A percentile compares a stretch with the other conserved stretches of the same genome.
phyloP scores from a whole-genome alignment of 1,140 invertebrate species.

The Idris sp. region DNA sequence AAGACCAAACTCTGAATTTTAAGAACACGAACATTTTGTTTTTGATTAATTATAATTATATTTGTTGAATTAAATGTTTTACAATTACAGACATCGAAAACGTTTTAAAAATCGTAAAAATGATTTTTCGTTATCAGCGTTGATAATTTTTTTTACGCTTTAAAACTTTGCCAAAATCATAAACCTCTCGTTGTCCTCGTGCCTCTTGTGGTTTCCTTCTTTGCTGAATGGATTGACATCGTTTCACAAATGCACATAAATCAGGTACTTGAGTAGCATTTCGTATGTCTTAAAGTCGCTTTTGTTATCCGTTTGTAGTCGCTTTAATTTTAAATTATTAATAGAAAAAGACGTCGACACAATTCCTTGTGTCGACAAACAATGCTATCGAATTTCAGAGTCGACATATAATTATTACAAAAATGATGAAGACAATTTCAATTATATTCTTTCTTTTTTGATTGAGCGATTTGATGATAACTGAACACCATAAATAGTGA shows the following conservation, averaged over 20 bases:
- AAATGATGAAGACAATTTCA: not conserved
- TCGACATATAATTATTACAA: conserved; percentile 14
- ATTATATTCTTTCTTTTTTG: not conserved
- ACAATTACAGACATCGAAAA: conserved; percentile 24
- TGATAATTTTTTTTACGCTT: not conserved
- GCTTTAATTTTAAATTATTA: conserved; percentile 13
- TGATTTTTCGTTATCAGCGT: conserved; percentile 1
- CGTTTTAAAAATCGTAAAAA: conserved; percentile 30
- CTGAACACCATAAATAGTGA: conserved; percentile 18
- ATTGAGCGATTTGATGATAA: conserved; percentile 6
- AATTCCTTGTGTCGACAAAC: not conserved
- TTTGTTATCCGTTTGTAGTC: conserved; percentile 16
- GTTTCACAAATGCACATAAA: conserved; percentile 65
- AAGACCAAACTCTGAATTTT: too few species aligned
- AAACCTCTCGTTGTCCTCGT: conserved; percentile 31
- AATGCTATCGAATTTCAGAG: too few species aligned
- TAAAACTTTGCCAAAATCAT: conserved; percentile 1
- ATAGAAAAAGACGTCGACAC: conserved; percentile 19
- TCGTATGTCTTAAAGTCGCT: conserved; percentile 48
- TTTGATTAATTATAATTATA: not conserved
- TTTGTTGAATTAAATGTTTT: not conserved
- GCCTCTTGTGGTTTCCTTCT: conserved; percentile 41
- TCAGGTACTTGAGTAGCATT: conserved; percentile 74
- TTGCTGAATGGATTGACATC: conserved; percentile 38
- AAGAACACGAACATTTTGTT: too few species aligned